These are phyloP conservation scores for Cyrtodaria siliqua DNA, from an alignment of 2,888 invertebrate genomes.

Conservation along the genomic window DNA sequence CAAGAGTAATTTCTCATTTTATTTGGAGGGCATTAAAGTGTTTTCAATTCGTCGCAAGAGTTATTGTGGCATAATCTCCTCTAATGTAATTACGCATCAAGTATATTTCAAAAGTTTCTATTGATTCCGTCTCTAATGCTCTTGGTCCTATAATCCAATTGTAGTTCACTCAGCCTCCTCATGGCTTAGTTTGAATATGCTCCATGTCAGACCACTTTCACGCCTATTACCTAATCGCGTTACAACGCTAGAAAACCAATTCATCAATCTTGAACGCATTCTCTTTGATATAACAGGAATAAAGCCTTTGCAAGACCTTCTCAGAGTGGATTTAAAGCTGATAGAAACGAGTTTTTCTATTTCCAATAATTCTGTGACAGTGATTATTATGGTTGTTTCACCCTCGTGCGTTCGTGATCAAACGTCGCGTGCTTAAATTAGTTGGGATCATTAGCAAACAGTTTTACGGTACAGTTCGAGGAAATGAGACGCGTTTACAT, in stretches of 20 bases:
- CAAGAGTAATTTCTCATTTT: too few species aligned
- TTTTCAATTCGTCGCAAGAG: too few species aligned
- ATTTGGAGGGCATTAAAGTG: too few species aligned
- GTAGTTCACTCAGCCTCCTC: slow-evolving; percentile 5
- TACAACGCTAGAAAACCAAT: slow-evolving; percentile 41
- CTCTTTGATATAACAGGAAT: slow-evolving; percentile 32
- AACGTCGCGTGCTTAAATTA: slow-evolving; percentile 67
- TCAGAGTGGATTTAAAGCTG: slow-evolving; percentile 29
- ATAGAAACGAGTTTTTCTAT: slow-evolving; percentile 34
- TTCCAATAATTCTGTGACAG: slow-evolving; percentile 55
- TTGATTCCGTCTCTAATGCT: neutral
- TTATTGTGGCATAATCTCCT: neutral
- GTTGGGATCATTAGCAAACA: slow-evolving; percentile 68
- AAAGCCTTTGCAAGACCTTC: slow-evolving; percentile 2
- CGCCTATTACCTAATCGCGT: slow-evolving; percentile 59
- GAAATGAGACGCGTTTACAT: slow-evolving; percentile 70
- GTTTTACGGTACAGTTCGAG: slow-evolving; percentile 64
- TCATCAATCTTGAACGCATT: slow-evolving; percentile 31
- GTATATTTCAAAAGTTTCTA: slow-evolving; percentile 11
- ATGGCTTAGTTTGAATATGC: slow-evolving; percentile 22
- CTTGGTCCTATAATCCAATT: slow-evolving; percentile 16
- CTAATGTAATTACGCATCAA: slow-evolving; percentile 6
- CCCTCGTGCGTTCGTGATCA: slow-evolving; percentile 51
- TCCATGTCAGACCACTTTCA: slow-evolving; percentile 33
- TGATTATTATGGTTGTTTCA: slow-evolving; percentile 47